phyloP scores from a whole-genome alignment of 53 echinoderm and acorn worm species.

The Patiria pectinifera region DNA sequence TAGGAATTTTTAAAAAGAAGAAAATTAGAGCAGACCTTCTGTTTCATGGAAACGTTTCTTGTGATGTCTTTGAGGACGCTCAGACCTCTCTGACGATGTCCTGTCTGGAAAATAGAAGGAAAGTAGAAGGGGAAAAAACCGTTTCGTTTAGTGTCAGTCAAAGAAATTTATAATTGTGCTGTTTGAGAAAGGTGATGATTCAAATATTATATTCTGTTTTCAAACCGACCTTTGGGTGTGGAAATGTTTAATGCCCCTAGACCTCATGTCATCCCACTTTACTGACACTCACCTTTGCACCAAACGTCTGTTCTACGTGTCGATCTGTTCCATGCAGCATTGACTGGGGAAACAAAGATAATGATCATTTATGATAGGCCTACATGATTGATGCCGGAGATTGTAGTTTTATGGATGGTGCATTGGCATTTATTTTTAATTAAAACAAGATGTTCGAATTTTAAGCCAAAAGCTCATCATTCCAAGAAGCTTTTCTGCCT shows the following conservation, averaged over 20 bases:
- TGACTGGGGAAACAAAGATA: background rate
- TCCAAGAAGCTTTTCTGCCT: too few relatives aligned
- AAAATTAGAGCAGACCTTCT: constrained; percentile 18
- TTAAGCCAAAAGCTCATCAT: too few relatives aligned
- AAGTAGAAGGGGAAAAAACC: background rate
- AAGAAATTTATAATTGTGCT: background rate
- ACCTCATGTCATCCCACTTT: background rate
- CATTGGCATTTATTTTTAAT: too few relatives aligned
- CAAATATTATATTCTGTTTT: background rate
- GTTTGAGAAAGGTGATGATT: background rate
- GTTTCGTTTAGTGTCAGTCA: background rate
- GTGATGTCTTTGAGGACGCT: constrained; percentile 47
- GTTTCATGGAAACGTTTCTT: constrained; percentile 1
- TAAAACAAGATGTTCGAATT: too few relatives aligned
- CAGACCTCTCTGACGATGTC: constrained; percentile 37
- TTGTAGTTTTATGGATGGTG: too few relatives aligned
- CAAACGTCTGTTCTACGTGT: constrained; percentile 21
- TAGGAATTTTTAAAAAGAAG: background rate
- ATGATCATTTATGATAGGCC: background rate
- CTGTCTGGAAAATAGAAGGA: background rate
- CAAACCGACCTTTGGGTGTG: too few relatives aligned
- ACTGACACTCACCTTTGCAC: constrained; percentile 37
- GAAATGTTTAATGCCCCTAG: too few relatives aligned
- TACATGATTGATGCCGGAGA: too few relatives aligned
- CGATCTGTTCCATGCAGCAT: background rate